These are phyloP conservation scores for Ptilodon capucinus DNA, from an alignment of 2,888 invertebrate species.

Conservation along the genomic window DNA sequence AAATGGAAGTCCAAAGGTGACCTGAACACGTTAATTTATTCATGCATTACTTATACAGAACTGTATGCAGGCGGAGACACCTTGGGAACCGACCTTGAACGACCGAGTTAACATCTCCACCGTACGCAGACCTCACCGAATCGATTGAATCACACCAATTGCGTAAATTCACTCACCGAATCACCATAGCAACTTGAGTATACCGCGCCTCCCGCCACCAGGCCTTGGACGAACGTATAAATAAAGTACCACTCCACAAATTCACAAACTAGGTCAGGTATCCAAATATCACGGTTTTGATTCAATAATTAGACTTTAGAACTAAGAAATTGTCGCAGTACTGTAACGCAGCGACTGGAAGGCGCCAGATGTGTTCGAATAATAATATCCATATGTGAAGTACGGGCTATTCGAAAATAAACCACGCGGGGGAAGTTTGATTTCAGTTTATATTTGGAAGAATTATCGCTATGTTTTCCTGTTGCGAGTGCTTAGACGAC, in stretches of 20 bases:
- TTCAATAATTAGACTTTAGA: slow-evolving; percentile 39
- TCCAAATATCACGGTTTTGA: slow-evolving; percentile 43
- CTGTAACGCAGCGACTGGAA: slow-evolving; percentile 47
- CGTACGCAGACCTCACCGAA: slow-evolving; percentile 25
- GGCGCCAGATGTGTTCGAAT: slow-evolving; percentile 63
- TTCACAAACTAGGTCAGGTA: slow-evolving; percentile 61
- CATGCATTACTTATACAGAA: slow-evolving; percentile 17
- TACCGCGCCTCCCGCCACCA: slow-evolving; percentile 53
- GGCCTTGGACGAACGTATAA: slow-evolving; percentile 52
- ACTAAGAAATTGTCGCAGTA: slow-evolving; percentile 40
- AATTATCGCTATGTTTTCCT: slow-evolving; percentile 51
- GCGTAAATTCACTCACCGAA: slow-evolving; percentile 44
- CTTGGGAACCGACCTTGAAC: slow-evolving; percentile 49
- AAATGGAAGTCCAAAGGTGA: slow-evolving; percentile 12
- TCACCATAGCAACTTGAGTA: slow-evolving; percentile 61
- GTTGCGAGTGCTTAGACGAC: slow-evolving; percentile 22
- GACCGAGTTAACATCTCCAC: slow-evolving; percentile 45
- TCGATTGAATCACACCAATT: slow-evolving; percentile 39
- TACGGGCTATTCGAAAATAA: slow-evolving; percentile 66
- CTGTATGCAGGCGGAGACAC: slow-evolving; percentile 17
- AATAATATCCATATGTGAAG: slow-evolving; percentile 67
- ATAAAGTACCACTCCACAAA: slow-evolving; percentile 46
- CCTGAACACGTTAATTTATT: slow-evolving; percentile 19
- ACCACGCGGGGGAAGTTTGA: slow-evolving; percentile 71
- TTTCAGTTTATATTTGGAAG: slow-evolving; percentile 65